Conservation (phyloP, 2,888 invertebrate genomes). For the Acanthoscelides obtectus region DNA sequence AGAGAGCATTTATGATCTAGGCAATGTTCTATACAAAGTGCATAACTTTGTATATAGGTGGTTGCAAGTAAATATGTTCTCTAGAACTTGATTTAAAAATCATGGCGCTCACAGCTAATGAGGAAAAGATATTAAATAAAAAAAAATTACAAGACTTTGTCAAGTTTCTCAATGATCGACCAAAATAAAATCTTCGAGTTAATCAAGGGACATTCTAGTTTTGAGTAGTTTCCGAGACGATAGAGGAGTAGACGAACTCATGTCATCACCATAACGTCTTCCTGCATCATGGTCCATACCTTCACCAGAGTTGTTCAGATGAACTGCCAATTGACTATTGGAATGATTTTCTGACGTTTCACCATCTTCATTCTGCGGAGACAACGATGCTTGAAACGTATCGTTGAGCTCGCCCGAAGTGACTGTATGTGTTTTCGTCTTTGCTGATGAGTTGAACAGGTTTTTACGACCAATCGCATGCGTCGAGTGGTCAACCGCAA, state of each 20-base stretch:
- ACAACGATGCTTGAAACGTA: slow-evolving; percentile 1
- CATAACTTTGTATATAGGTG: too few relatives aligned
- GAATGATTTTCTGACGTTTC: not conserved
- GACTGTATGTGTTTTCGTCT: not conserved
- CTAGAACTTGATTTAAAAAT: too few relatives aligned
- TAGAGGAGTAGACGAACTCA: slow-evolving; percentile 20
- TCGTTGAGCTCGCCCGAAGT: slow-evolving; percentile 2
- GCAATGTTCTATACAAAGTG: too few relatives aligned
- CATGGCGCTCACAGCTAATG: too few relatives aligned
- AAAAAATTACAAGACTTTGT: too few relatives aligned
- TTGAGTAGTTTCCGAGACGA: not conserved
- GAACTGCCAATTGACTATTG: slow-evolving; percentile 10
- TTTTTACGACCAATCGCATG: slow-evolving; percentile 1
- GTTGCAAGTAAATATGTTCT: too few relatives aligned
- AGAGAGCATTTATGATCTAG: too few relatives aligned
- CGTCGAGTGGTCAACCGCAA: not conserved
- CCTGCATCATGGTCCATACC: slow-evolving; percentile 8
- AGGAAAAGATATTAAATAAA: too few relatives aligned
- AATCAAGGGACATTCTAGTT: not conserved
- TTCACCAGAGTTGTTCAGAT: slow-evolving; percentile 8
- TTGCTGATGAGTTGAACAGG: slow-evolving; percentile 2
- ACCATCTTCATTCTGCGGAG: not conserved
- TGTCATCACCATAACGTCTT: slow-evolving; percentile 5
- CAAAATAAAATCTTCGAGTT: not conserved
- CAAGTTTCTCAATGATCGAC: not conserved